Evolutionary conservation across 2,113 vertebrate genomes (phyloP).

Genomic region (Cervus canadensis): DNA sequence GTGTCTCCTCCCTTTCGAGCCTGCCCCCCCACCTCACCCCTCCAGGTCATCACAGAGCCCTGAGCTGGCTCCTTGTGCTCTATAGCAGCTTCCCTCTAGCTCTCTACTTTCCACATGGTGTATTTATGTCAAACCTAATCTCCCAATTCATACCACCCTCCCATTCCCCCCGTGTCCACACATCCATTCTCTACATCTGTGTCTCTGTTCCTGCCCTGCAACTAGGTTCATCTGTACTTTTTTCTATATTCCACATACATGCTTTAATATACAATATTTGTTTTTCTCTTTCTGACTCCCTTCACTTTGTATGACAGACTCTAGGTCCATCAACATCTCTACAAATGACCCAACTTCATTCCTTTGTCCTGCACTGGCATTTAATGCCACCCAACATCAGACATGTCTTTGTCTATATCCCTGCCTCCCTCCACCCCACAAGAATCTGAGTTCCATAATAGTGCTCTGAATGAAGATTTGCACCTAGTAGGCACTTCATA

Average conservation of each 20-base stretch:
- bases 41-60: background rate
- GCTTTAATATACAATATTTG: background rate
- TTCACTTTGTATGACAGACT: background rate
- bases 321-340: background rate
- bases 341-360: background rate
- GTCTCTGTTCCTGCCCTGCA: background rate
- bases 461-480: background rate
- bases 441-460: background rate
- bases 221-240: background rate
- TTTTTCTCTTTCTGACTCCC: background rate
- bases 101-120: background rate
- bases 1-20: background rate
- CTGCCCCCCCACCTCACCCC: background rate
- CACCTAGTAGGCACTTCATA: background rate
- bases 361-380: background rate
- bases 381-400: background rate
- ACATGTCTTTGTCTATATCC: background rate
- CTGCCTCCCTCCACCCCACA: background rate
- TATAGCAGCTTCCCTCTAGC: background rate
- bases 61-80: background rate
- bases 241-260: background rate
- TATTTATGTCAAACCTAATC: background rate
- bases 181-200: accelerated
- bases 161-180: background rate
- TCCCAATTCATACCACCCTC: background rate